Conservation (phyloP, 2,113 vertebrate species). For the Orthonyx spaldingii region DNA sequence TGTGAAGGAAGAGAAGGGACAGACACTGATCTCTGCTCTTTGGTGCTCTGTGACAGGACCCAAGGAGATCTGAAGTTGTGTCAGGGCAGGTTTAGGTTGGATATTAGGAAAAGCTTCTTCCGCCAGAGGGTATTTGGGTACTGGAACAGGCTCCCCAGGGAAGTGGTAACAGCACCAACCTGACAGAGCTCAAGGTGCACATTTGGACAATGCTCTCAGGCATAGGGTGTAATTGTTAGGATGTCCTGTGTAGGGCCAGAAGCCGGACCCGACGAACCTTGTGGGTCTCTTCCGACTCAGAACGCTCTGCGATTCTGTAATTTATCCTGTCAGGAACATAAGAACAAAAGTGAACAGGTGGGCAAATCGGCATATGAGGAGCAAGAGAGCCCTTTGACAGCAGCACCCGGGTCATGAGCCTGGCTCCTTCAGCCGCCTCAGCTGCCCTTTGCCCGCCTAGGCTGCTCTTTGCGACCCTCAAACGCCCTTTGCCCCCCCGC, state of each 20-base stretch:
- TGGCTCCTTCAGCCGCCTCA: not conserved
- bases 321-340: not conserved
- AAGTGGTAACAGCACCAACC: not conserved
- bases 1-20: not conserved
- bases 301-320: too few species aligned
- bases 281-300: not conserved
- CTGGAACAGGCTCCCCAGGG: too few species aligned
- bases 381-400: not conserved
- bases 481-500: too few species aligned
- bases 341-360: rapidly evolving
- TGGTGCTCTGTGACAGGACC: too few species aligned
- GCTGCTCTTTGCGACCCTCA: too few species aligned
- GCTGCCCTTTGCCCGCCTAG: not conserved
- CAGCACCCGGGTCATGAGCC: not conserved
- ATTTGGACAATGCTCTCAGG: not conserved
- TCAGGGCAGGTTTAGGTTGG: not conserved
- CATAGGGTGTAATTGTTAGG: not conserved
- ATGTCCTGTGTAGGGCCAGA: not conserved
- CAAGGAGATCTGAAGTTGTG: not conserved
- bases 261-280: not conserved
- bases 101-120: not conserved
- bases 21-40: not conserved
- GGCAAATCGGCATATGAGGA: not conserved
- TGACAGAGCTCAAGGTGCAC: not conserved
- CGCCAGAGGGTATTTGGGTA: not conserved